Evolutionary conservation across 2,888 invertebrate genomes (phyloP), one percentile per base, ranked within the genome.

Genomic region (Xestia c-nigrum): DNA sequence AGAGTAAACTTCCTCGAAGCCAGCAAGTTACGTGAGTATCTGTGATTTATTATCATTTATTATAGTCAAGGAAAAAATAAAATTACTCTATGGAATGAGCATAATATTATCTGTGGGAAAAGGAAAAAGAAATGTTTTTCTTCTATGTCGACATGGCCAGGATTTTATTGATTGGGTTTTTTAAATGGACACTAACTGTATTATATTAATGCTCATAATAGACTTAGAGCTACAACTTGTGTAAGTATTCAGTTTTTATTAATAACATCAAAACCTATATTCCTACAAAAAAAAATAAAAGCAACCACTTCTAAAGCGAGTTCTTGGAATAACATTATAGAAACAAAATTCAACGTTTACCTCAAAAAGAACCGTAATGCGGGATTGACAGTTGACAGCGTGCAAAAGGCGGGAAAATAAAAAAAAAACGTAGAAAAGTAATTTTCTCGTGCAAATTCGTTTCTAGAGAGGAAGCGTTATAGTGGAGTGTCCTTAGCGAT

Each of bases 401-500:
- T 59, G 75, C 76, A 84, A 86, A 70, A 52, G 74, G 85, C 78
- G 72, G 73, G 74, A 78, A 85, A 87, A 71, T 75, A 78, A 72
- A 71, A 81, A 83, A 78, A 76, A 68, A 59, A 16, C 63, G 66
- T 74, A 67, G 76, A 83, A 82, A 85, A 61, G 83, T 84, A 83
- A 80, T 84, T 77, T 84, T 78, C 74, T 77, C 70, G 74, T 71
- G 77, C 73, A 85, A 87, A 88, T 81, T 81, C 55, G 81, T 84
- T 85, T 88, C 79, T 84, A 80, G 87, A 79, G 78, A 81, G 80
- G 73, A 81, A 89, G 76, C 81, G 85, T 77, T 87, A 85, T 87
- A 85, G 87, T 83, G 79, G 83, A 90, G 90, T 87, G 82, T 84
- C 74, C 88, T 90, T 83, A 78, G 86, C 91, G 78, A 89, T 87